These are phyloP conservation scores for Galemys pyrenaicus DNA, from an alignment of 2,113 vertebrate species.

Conservation along the genomic window DNA sequence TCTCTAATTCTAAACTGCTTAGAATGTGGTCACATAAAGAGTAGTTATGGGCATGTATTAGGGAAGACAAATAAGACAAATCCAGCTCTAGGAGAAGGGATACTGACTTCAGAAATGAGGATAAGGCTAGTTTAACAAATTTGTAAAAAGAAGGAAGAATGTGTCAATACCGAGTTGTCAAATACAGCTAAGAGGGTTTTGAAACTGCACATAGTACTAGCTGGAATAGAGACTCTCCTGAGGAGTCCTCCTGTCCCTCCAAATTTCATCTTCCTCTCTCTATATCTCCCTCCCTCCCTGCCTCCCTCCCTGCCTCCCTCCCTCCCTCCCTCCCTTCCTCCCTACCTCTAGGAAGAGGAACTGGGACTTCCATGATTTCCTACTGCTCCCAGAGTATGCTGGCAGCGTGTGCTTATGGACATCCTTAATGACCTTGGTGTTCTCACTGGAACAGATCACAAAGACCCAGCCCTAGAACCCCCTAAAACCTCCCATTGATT, in stretches of 20 bases:
- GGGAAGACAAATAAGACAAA: not conserved
- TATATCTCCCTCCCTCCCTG: no score
- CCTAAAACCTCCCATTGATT: not conserved
- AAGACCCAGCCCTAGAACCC: no score
- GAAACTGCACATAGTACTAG: no score
- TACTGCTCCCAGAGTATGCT: no score
- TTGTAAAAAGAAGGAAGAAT: not conserved
- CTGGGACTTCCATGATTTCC: no score
- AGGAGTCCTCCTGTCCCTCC: not conserved
- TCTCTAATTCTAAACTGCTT: not conserved
- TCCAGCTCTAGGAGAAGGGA: not conserved
- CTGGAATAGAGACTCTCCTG: no score
- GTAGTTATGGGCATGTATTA: not conserved
- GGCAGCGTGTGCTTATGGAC: no score
- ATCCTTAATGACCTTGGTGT: no score
- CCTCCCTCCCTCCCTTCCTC: no score
- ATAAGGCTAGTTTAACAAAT: not conserved
- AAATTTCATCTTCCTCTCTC: no score
- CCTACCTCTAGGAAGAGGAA: no score
- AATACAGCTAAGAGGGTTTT: not conserved
- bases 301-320: fast-evolving
- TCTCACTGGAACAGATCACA: no score
- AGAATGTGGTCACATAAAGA: not conserved
- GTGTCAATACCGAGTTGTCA: not conserved
- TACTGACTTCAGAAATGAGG: not conserved